A percentile compares a stretch with the other conserved stretches of the same genome.
Conservation (phyloP, 2,113 vertebrate species). For the Felis chaus region DNA sequence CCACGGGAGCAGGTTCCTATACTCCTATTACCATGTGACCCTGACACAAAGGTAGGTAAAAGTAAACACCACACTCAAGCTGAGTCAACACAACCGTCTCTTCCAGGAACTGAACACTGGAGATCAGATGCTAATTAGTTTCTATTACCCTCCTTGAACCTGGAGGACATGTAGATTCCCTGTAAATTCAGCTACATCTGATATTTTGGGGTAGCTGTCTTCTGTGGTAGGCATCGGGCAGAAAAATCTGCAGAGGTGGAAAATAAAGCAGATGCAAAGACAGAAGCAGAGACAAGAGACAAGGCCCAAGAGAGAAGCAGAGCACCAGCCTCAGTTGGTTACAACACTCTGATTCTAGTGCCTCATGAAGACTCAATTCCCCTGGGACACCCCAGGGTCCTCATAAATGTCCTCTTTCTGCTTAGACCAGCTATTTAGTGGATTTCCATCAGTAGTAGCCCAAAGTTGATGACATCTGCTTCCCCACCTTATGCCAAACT, state of each 20-base stretch:
- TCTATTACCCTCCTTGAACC: background rate
- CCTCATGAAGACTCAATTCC: background rate
- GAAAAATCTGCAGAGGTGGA: background rate
- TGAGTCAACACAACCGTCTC: background rate
- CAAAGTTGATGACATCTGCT: background rate
- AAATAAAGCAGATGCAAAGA: background rate
- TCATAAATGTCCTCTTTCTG: background rate
- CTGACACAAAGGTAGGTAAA: background rate
- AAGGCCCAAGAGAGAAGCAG: background rate
- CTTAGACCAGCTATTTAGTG: background rate
- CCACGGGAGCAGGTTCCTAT: background rate
- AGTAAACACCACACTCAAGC: background rate
- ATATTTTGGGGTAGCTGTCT: background rate
- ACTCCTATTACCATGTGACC: background rate
- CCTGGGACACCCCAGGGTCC: background rate
- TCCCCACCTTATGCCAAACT: background rate
- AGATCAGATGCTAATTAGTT: conserved; percentile 11
- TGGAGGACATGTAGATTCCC: background rate
- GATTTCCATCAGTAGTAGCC: background rate
- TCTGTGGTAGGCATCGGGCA: background rate
- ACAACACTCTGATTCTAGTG: background rate
- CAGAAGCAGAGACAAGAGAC: background rate
- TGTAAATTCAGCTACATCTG: background rate
- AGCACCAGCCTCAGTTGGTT: background rate
- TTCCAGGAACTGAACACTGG: background rate